Conservation (phyloP, 2,113 vertebrate species). For the Glaucidium brasilianum region DNA sequence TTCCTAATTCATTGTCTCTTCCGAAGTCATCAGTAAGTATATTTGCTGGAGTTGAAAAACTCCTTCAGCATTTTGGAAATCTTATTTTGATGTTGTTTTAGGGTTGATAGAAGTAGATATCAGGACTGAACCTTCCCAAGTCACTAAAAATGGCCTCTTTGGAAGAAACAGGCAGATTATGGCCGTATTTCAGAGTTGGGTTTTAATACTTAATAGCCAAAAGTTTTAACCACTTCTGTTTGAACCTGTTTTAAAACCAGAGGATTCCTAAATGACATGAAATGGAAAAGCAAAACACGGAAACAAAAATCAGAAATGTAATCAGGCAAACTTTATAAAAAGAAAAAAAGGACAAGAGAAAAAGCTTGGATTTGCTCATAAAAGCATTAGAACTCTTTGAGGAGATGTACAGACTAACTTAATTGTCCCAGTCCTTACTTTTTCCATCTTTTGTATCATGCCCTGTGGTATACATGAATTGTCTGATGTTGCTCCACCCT, state of each 20-base stretch:
- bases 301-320: not conserved
- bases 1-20: not conserved
- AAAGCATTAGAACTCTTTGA: not conserved
- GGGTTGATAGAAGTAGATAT: not conserved
- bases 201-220: not conserved
- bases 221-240: not conserved
- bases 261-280: not conserved
- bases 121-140: not conserved
- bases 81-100: not conserved
- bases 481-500: not conserved
- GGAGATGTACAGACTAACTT: not conserved
- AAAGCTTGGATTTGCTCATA: not conserved
- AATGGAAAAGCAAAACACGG: not conserved
- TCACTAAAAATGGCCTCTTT: not conserved
- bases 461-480: not conserved
- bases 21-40: not conserved
- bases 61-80: not conserved
- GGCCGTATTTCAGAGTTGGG: not conserved
- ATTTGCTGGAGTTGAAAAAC: not conserved
- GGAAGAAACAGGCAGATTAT: not conserved
- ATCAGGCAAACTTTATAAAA: not conserved
- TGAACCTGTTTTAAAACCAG: not conserved
- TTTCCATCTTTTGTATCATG: not conserved
- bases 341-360: rapidly evolving
- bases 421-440: not conserved